These are phyloP conservation scores for Antidorcas marsupialis DNA, from an alignment of 2,113 vertebrate species.

Conservation along the genomic window DNA sequence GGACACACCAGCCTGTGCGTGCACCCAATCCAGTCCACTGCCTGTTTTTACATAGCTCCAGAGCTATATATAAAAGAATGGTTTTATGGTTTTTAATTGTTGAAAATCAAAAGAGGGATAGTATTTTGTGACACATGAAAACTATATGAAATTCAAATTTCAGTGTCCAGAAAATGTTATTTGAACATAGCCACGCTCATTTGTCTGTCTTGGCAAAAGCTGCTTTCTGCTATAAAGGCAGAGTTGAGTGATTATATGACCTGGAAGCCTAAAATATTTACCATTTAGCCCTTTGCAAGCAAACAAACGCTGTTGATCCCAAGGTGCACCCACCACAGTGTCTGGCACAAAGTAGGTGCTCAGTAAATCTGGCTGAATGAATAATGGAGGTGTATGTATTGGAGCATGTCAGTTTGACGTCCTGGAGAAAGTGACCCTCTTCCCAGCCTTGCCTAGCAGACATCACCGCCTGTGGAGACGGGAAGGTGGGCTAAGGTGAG, in stretches of 20 bases:
- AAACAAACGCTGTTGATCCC: not conserved
- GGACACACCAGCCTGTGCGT: accelerated
- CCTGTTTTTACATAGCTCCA: not conserved
- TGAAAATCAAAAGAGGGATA: not conserved
- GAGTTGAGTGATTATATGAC: not conserved
- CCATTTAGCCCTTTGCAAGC: not conserved
- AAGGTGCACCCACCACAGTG: not conserved
- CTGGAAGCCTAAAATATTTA: not conserved
- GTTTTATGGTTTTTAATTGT: not conserved
- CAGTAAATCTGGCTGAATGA: not conserved
- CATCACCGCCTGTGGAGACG: not conserved
- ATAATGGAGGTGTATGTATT: not conserved
- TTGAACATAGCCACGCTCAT: not conserved
- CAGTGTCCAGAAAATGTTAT: not conserved
- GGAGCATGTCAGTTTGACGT: not conserved
- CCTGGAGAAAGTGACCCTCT: not conserved
- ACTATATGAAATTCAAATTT: not conserved
- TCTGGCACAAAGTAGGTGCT: not conserved
- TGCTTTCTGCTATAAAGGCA: not conserved
- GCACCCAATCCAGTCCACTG: not conserved
- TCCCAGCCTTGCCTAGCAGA: not conserved
- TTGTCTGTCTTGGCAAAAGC: not conserved
- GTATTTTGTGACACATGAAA: not conserved
- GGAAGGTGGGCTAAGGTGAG: not conserved
- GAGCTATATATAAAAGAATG: not conserved